phyloP scores from a whole-genome alignment of 2,888 invertebrate genomes.

The Matsumyia berberina region DNA sequence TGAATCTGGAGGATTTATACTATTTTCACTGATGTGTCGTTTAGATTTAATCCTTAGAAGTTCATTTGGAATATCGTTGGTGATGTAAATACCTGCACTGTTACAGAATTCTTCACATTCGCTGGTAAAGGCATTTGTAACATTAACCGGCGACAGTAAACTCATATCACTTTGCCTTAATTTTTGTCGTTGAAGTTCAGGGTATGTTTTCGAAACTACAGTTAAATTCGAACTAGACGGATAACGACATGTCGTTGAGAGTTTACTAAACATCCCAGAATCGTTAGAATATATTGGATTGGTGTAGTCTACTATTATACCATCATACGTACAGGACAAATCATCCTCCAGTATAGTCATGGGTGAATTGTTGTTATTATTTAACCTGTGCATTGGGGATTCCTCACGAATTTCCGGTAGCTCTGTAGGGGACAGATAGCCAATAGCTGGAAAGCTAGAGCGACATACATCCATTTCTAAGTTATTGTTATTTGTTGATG shows the following conservation, averaged over 20 bases:
- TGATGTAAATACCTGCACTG: slow-evolving; percentile 38
- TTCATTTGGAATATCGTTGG: slow-evolving; percentile 58
- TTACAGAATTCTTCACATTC: slow-evolving; percentile 41
- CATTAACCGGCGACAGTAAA: slow-evolving; percentile 40
- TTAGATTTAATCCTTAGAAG: slow-evolving; percentile 33
- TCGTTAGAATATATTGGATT: slow-evolving; percentile 55
- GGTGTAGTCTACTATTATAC: slow-evolving; percentile 45
- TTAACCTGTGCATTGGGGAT: slow-evolving; percentile 50
- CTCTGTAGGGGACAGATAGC: slow-evolving; percentile 54
- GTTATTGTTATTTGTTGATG: slow-evolving; percentile 52
- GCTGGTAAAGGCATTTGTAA: slow-evolving; percentile 36
- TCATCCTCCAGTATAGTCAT: slow-evolving; percentile 35
- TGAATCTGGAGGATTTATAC: slow-evolving; percentile 31
- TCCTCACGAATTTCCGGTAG: slow-evolving; percentile 76
- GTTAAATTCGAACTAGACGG: slow-evolving; percentile 75
- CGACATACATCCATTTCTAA: slow-evolving; percentile 54
- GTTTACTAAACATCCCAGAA: slow-evolving; percentile 55
- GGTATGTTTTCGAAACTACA: slow-evolving; percentile 62
- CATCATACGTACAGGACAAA: slow-evolving; percentile 17
- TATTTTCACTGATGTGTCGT: slow-evolving; percentile 32
- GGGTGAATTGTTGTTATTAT: slow-evolving; percentile 35
- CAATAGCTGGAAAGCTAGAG: slow-evolving; percentile 37
- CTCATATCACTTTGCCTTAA: slow-evolving; percentile 32
- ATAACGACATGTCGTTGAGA: slow-evolving; percentile 64
- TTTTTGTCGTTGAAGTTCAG: slow-evolving; percentile 54